These are phyloP conservation scores for Solenopsis invicta DNA, from an alignment of 1,140 invertebrate genomes.

Conservation along the genomic window DNA sequence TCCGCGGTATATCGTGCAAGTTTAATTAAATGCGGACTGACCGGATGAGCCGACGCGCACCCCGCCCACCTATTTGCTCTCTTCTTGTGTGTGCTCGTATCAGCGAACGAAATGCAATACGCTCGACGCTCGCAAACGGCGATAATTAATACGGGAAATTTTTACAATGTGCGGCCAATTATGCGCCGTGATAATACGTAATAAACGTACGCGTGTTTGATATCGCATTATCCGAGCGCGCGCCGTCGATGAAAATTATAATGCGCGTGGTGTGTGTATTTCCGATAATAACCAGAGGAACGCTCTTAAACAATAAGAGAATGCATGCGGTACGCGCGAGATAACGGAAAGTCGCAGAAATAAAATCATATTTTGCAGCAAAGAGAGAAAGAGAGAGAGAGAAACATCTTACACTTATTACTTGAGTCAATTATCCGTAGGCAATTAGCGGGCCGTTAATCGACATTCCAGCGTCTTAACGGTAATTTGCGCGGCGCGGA, in stretches of 20 bases:
- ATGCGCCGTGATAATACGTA: constrained; percentile 39
- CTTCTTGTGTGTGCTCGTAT: constrained; percentile 34
- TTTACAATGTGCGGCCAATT: constrained; percentile 61
- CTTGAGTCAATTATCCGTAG: constrained; percentile 9
- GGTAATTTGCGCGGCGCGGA: constrained; percentile 59
- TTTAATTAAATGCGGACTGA: constrained; percentile 79
- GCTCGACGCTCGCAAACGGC: constrained; percentile 60
- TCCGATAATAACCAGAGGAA: constrained; percentile 42
- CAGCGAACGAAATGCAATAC: constrained; percentile 44
- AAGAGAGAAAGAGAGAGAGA: background rate
- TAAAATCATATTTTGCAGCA: background rate
- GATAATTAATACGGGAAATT: constrained; percentile 72
- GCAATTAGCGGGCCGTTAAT: constrained; percentile 42
- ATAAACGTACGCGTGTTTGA: constrained; percentile 51
- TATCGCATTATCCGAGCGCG: constrained; percentile 13
- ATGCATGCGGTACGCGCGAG: background rate
- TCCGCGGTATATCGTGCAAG: constrained; percentile 77
- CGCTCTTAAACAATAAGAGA: background rate
- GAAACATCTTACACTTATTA: background rate
- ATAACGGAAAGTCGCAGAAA: background rate
- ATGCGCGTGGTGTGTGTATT: background rate
- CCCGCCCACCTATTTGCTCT: constrained; percentile 52
- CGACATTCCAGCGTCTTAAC: constrained; percentile 46
- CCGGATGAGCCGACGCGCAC: constrained; percentile 66
- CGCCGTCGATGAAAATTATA: constrained; percentile 15